A percentile compares a stretch with the other conserved stretches of the same genome.
These are phyloP conservation scores for Psittacula derbiana DNA, from an alignment of 2,797 vertebrate species.

Conservation along the genomic window DNA sequence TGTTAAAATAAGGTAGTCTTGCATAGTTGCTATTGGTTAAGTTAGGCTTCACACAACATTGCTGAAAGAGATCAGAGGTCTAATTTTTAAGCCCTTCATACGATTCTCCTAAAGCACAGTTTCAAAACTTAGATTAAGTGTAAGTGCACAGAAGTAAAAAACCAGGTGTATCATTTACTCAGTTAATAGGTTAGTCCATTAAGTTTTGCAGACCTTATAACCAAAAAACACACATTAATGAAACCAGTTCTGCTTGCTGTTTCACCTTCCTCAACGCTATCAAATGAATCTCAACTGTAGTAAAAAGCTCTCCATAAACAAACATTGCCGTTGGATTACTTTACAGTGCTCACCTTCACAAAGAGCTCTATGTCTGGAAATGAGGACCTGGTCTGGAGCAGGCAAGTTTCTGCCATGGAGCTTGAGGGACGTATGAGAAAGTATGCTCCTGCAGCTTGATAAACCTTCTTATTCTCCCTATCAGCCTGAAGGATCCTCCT, in stretches of 20 bases:
- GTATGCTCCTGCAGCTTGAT: not conserved
- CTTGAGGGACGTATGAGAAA: not conserved
- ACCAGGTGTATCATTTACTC: not conserved
- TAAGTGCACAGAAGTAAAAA: not conserved
- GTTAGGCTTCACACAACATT: not conserved
- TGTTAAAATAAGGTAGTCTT: not conserved
- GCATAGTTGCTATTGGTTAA: not conserved
- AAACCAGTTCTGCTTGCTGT: not conserved
- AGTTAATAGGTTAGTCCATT: not conserved
- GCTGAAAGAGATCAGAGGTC: not conserved
- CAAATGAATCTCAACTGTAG: not conserved
- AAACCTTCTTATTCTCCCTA: not conserved
- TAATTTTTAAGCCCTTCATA: not conserved
- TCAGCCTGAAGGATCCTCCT: not conserved
- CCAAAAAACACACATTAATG: not conserved
- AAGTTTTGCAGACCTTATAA: not conserved
- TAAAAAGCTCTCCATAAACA: not conserved
- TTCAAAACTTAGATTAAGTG: not conserved
- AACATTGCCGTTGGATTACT: not conserved
- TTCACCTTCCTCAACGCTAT: not conserved
- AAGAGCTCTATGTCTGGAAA: slow-evolving; percentile 76
- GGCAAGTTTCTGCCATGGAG: slow-evolving; percentile 74
- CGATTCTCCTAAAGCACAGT: not conserved
- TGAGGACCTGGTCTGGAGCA: slow-evolving; percentile 34
- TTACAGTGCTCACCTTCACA: slow-evolving; percentile 73